Evolutionary conservation across 2,888 invertebrate species (phyloP), one percentile per base, ranked within the genome.

Genomic region (Volucella zonaria): DNA sequence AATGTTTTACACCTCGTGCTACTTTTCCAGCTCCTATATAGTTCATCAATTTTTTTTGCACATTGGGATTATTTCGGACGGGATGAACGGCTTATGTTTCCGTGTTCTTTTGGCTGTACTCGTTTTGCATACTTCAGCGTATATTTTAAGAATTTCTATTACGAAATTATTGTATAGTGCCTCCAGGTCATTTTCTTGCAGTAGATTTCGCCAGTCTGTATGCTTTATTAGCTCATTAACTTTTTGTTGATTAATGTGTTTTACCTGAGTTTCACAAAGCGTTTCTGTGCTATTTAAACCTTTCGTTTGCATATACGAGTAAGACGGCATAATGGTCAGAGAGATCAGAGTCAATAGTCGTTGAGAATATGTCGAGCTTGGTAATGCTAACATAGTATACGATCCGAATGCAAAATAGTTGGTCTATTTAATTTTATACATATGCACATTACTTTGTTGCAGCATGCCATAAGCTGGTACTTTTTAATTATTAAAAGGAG

Each of bases 271-370:
- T 51, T 31, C 42, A 40, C 40, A 43, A 23, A 49, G n/a, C 15
- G 54, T 49, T 31, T n/a, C 31, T 43, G 18, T 15, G 23, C 8
- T 68, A 1, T 59, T 40, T 12, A 9, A 11, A 12, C 45, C 15
- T 49, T 75, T 49, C 15, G 47, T 64, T n/a, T n/a, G n/a, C n/a
- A n/a, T n/a, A n/a, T 14, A 66, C 58, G 58, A 59, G 66, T n/a
- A 71, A 40, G 3, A 56, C 18, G 14, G 51, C 42, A 23, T 66
- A 75, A 14, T 66, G 66, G 43, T 66, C 74, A 18, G 56, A 47
- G 3, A 66, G 23, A 51, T 66, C 58, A 9, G 58, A 66, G 66
- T 75, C 58, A 11, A 75, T n/a, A 10, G 66, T 23, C 9, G 58
- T 59, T 9, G 70, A 58, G 38, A 51, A 51, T 12, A 58, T 70